Evolutionary conservation across 1,140 invertebrate species (phyloP).

Genomic region (Lamellibrachia luymesi): DNA sequence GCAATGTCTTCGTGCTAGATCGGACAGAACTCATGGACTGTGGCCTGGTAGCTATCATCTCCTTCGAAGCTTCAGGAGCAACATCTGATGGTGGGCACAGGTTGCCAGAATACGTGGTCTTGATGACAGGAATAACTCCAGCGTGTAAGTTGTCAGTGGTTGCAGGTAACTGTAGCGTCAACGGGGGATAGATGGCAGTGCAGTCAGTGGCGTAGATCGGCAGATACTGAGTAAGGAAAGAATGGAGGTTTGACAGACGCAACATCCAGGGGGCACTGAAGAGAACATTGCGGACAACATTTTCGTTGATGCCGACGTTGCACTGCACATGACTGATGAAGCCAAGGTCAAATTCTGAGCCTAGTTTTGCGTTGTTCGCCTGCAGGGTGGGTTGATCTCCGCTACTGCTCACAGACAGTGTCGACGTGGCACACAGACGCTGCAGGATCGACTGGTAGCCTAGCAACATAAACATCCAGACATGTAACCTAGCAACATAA

Average conservation of each 20-base stretch:
- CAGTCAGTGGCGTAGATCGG: constrained; percentile 39
- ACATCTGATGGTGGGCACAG: background rate
- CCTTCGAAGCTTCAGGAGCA: background rate
- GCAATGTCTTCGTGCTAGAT: constrained; percentile 34
- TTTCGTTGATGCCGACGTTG: constrained; percentile 42
- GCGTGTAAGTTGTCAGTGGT: constrained; percentile 10
- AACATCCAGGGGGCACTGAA: constrained; percentile 38
- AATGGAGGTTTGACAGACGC: constrained; percentile 42
- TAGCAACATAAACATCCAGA: constrained; percentile 24
- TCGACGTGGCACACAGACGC: constrained; percentile 44
- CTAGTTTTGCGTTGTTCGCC: background rate
- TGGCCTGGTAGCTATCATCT: background rate
- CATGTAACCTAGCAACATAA: background rate
- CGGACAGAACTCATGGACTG: constrained; percentile 28
- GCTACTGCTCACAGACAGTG: constrained; percentile 24
- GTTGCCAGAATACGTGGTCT: constrained; percentile 35
- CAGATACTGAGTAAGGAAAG: constrained; percentile 40
- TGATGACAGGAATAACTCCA: constrained; percentile 35
- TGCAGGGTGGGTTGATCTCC: constrained; percentile 22
- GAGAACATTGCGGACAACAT: constrained; percentile 40
- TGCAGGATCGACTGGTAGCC: constrained; percentile 53
- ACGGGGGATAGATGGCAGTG: constrained; percentile 46
- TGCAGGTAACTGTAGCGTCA: constrained; percentile 29
- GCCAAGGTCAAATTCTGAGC: constrained; percentile 29
- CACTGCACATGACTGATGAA: constrained; percentile 47